Percentiles rank a stretch among this genome's conserved stretches.
phyloP scores from a whole-genome alignment of 2,113 vertebrate genomes.

The Ageneiosus marmoratus region DNA sequence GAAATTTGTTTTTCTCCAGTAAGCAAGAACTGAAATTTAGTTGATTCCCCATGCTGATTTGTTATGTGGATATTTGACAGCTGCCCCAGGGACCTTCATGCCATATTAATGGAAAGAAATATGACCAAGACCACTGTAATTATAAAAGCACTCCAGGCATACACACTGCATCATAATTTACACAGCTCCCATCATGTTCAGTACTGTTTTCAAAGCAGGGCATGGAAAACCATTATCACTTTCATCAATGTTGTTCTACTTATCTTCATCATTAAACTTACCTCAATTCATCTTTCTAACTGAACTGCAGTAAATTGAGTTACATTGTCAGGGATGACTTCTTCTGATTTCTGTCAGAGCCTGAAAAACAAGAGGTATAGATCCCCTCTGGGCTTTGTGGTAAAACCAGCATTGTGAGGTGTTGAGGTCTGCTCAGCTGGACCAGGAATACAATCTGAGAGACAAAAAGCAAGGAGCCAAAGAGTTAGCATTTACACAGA shows the following conservation, averaged over 20 bases:
- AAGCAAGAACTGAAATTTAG: slow-evolving; percentile 46
- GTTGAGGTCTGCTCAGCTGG: slow-evolving; percentile 30
- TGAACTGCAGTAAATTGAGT: slow-evolving; percentile 6
- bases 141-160: slow-evolving; percentile 71
- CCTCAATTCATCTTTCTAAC: slow-evolving; percentile 31
- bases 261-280: slow-evolving; percentile 55
- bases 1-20: slow-evolving; percentile 32
- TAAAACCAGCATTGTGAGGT: slow-evolving; percentile 30
- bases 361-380: slow-evolving; percentile 26
- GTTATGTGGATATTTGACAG: slow-evolving; percentile 66
- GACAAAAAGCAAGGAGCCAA: slow-evolving; percentile 10
- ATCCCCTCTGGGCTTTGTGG: slow-evolving; percentile 21
- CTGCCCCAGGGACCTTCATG: slow-evolving; percentile 68
- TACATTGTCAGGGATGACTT: background rate
- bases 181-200: slow-evolving; percentile 58
- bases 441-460: slow-evolving; percentile 19
- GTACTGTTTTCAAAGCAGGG: slow-evolving; percentile 54
- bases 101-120: slow-evolving; percentile 68
- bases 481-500: slow-evolving; percentile 32
- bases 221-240: slow-evolving; percentile 51
- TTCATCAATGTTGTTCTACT: slow-evolving; percentile 51
- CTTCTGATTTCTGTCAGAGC: slow-evolving; percentile 28
- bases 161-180: slow-evolving; percentile 60
- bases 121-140: slow-evolving; percentile 68
- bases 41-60: slow-evolving; percentile 58